Evolutionary conservation across 2,888 invertebrate species (phyloP).

Genomic region (Muscina levida): DNA sequence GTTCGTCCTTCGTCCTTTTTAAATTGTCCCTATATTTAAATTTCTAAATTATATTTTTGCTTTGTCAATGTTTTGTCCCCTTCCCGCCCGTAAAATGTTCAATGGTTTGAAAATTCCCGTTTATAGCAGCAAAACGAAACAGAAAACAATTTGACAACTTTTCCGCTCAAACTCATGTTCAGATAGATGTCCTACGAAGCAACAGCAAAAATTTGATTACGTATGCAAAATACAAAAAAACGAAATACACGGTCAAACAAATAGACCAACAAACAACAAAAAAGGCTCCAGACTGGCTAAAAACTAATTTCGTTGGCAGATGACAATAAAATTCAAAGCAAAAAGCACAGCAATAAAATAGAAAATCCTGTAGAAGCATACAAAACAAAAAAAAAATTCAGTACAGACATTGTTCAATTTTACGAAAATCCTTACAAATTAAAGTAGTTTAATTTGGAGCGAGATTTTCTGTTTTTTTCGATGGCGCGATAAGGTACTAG

Average conservation of each 20-base stretch:
- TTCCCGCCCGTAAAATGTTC: conserved; percentile 32
- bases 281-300: neutral
- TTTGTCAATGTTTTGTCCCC: too few relatives aligned
- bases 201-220: conserved; percentile 16
- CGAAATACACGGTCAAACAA: too few relatives aligned
- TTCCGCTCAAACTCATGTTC: neutral
- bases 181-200: neutral
- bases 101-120: conserved; percentile 60
- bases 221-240: conserved; percentile 3
- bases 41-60: too few relatives aligned
- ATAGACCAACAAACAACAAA: neutral
- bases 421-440: neutral
- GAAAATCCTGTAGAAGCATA: too few relatives aligned
- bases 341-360: neutral
- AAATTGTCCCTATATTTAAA: too few relatives aligned
- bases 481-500: neutral
- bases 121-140: too few relatives aligned
- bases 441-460: neutral
- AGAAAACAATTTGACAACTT: too few relatives aligned
- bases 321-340: neutral
- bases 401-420: neutral
- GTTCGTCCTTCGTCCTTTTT: too few relatives aligned
- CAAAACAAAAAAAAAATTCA: too few relatives aligned
- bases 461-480: neutral
- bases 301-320: conserved; percentile 7